Conservation (phyloP, 37 sponge, comb jelly and placozoan genomes). For the Eunapius fragilis region DNA sequence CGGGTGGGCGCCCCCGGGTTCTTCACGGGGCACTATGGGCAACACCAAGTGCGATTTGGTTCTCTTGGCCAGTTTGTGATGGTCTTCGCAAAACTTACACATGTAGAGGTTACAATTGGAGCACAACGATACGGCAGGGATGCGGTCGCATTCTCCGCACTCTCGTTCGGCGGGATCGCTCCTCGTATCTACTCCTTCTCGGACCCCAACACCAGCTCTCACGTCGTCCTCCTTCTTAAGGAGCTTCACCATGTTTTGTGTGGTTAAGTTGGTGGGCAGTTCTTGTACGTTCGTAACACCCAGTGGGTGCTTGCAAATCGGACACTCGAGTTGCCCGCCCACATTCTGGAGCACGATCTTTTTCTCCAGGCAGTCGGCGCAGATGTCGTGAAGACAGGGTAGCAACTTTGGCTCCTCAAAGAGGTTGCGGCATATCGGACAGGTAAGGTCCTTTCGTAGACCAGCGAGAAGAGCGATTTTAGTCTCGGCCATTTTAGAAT, state of each 20-base stretch:
- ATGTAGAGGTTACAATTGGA: slow-evolving; percentile 1
- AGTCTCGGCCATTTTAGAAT: not conserved
- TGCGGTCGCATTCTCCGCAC: slow-evolving; percentile 7
- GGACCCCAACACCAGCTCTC: not conserved
- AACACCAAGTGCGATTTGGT: not conserved
- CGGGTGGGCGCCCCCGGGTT: too few species aligned
- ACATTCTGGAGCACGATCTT: not conserved
- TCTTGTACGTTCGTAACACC: not conserved
- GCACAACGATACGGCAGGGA: slow-evolving; percentile 10
- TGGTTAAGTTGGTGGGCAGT: not conserved
- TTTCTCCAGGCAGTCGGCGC: not conserved
- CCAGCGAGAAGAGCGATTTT: not conserved
- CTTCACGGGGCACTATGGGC: not conserved
- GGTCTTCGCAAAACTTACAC: slow-evolving; percentile 5
- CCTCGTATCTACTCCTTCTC: not conserved
- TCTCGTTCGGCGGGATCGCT: not conserved
- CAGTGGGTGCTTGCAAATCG: not conserved
- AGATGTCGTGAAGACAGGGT: not conserved
- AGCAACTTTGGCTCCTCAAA: not conserved
- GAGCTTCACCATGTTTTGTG: not conserved
- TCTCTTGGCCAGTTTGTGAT: not conserved
- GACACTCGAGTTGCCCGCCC: not conserved
- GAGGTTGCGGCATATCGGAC: not conserved
- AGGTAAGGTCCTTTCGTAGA: not conserved
- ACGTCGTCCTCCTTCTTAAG: not conserved